Base-by-base conservation (phyloP, 2,888 invertebrate genomes). In the Stenichneumon culpator region DNA sequence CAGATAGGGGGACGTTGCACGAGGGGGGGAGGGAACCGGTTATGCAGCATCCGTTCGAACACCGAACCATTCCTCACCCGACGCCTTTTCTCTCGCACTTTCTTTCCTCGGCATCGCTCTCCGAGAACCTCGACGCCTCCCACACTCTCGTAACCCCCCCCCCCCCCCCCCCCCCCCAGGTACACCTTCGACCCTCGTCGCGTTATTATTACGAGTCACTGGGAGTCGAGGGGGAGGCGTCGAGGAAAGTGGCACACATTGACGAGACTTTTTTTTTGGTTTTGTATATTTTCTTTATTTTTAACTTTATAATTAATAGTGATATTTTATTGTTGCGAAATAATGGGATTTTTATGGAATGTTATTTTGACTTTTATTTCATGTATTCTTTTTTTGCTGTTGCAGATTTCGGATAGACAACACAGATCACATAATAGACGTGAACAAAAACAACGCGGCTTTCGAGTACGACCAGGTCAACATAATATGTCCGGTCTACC, bases 381-480 rank as follows among this genome's bases (percentile, higher is more conserved):
- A 47, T 39, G 50, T 73, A 81, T 87, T 88, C 89, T 87, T 84
- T 93, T 44, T 93, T 90, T 47, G 44, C 3, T 92, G 91, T 95
- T 95, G 89, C 95, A 95, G 96, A 96, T 99, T 99, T 95, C 97
- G 98, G 95, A 98, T 98, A 96, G 98, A 99, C 96, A 99, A 99
- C 95, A 98, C 98, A 70, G 98, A 99, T 95, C 98, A 99, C 94
- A 98, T 99, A 94, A 98, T 98, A 94, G 98, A 99, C 94, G 97
- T 99, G 91, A 98, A 98, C 95, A 97, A 98, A 95, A 98, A 98
- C 89, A 98, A 98, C 94, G 96, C 97, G 90, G 97, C 97, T 93
- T 98, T 98, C 94, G 98, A 98, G 94, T 98, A 98, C 94, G 98
- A 99, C 94, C 98, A 98, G 95, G 98, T 98, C 92, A 98, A 98